phyloP scores from a whole-genome alignment of 2,797 vertebrate genomes.

The Simalia tracyae region DNA sequence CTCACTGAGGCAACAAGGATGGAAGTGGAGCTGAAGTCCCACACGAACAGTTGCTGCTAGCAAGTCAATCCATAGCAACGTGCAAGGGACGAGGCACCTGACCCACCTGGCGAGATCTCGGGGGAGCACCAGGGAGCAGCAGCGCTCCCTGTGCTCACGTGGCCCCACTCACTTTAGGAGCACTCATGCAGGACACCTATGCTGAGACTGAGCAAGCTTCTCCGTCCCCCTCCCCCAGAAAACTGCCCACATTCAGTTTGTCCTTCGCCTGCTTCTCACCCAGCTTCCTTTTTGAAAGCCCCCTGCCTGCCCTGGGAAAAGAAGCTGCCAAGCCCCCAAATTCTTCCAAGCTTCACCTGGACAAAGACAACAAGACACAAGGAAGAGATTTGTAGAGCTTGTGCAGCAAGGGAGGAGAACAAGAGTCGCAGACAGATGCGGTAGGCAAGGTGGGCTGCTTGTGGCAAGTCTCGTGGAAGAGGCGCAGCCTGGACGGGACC shows the following conservation, averaged over 20 bases:
- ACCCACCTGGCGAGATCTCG: too few species aligned
- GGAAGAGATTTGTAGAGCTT: slow-evolving; percentile 60
- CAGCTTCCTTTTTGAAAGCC: background rate
- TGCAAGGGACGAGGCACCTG: background rate
- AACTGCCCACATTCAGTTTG: background rate
- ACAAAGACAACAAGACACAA: slow-evolving; percentile 56
- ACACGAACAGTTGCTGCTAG: background rate
- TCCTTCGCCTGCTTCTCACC: background rate
- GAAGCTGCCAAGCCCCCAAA: background rate
- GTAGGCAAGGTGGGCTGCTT: background rate
- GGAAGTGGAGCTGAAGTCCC: background rate
- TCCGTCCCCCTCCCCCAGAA: background rate
- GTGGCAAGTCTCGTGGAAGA: background rate
- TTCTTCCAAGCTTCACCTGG: slow-evolving; percentile 27
- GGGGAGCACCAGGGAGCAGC: too few species aligned
- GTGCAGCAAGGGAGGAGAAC: slow-evolving; percentile 24
- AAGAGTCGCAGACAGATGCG: slow-evolving; percentile 8
- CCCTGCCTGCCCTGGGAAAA: background rate
- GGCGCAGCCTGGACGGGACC: background rate
- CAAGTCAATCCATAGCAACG: background rate
- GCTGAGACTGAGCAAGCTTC: background rate
- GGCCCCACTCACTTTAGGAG: background rate
- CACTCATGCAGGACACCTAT: accelerated
- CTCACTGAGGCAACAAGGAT: background rate
- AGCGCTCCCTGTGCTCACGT: background rate